A percentile compares a stretch with the other conserved stretches of the same genome.
These are phyloP conservation scores for Ceratina calcarata DNA, from an alignment of 1,140 invertebrate genomes.

Conservation along the genomic window DNA sequence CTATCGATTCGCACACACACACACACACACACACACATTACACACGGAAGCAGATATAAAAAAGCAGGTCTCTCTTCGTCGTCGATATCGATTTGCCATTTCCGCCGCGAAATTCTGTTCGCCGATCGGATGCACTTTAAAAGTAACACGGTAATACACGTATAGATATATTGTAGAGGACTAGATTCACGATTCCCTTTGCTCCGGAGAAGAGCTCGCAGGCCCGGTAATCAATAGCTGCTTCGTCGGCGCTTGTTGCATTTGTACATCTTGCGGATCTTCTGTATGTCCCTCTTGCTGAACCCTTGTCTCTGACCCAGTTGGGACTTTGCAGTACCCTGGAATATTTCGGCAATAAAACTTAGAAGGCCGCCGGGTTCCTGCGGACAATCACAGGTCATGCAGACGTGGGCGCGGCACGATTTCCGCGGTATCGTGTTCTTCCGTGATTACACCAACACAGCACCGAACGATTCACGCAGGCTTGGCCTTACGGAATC, in stretches of 20 bases:
- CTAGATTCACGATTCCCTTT: conserved; percentile 25
- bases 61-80: not conserved
- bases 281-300: conserved; percentile 86
- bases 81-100: not conserved
- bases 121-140: not conserved
- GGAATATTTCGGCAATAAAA: conserved; percentile 64
- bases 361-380: conserved; percentile 54
- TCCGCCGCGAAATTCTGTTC: not conserved
- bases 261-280: conserved; percentile 89
- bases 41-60: not conserved
- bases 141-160: not conserved
- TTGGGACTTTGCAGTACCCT: conserved; percentile 48
- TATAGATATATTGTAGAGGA: conserved; percentile 16
- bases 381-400: conserved; percentile 35
- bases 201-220: not conserved
- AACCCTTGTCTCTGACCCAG: conserved; percentile 87
- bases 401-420: not conserved
- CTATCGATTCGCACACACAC: too few relatives aligned
- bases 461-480: not conserved
- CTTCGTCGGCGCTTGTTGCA: conserved; percentile 80
- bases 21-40: not conserved
- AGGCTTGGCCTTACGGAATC: too few relatives aligned
- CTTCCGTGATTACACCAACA: not conserved
- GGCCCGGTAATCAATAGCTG: conserved; percentile 28
- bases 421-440: not conserved